Evolutionary conservation across 64 coral and sea anemone species (phyloP), one percentile per base, ranked within the genome.

Genomic region (Acropora yongei): DNA sequence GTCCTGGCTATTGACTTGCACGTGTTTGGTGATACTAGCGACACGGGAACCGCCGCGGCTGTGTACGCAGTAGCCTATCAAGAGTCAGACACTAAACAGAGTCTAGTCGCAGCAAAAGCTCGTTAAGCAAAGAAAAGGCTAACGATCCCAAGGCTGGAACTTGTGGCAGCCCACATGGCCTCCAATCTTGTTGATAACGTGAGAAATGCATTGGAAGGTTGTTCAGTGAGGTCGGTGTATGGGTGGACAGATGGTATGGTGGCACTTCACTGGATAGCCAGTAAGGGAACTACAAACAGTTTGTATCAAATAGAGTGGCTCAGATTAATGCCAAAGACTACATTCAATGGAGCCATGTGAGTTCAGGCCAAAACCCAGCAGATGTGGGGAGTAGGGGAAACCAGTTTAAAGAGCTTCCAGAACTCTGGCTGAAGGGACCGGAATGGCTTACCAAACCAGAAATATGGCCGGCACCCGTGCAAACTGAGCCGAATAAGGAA

Each of bases 181-280:
- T 78, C 88, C 11, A 95, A 90, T 65, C 4, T 86, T 47, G 88
- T 95, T 12, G n/a, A 90, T 47, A 95, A 86, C 17, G 87, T 90
- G 1, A 86, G 61, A 16, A 40, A 30, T 16, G 13, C 93, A 0
- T 75, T 90, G 12, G 75, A 72, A 19, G 88, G 81, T 18, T 75
- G 18, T 58, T 42, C 75, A 65, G 80, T 90, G 20, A 86, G 18
- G 7, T 72, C 20, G 7, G 80, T 87, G 0, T 68, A 77, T 42
- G 68, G 92, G 76, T 94, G 93, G 93, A 79, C 83, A 9, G 93
- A 94, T 39, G 89, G 78, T 47, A 94, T 72, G 2, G 93, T 94
- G 2, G 86, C 87, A 1, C 48, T 89, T 20, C 47, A 89, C 12
- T 84, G 92, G 92, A 84, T 94, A 10, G 55, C 81, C 0, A 74